These are phyloP conservation scores for Falco rusticolus DNA, from an alignment of 2,797 vertebrate species.

Conservation along the genomic window DNA sequence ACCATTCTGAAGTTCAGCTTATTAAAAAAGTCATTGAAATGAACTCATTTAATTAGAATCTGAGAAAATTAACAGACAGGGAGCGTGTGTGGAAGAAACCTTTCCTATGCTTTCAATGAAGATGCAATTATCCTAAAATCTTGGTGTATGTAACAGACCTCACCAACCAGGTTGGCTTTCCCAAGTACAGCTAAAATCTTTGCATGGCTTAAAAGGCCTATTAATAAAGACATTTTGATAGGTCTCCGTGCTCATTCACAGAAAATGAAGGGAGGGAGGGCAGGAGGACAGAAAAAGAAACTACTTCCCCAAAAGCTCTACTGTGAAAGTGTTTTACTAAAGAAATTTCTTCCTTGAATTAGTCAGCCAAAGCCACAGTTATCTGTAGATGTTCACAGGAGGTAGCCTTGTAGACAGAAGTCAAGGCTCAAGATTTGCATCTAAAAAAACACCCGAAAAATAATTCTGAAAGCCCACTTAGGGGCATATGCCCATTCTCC, in stretches of 20 bases:
- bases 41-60: constrained; percentile 8
- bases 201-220: neutral
- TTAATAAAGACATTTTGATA: neutral
- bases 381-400: neutral
- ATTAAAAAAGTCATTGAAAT: constrained; percentile 14
- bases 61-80: neutral
- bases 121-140: neutral
- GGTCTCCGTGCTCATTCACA: neutral
- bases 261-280: neutral
- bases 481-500: neutral
- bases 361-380: neutral
- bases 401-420: neutral
- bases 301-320: neutral
- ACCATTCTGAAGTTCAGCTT: constrained; percentile 14
- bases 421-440: neutral
- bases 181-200: neutral
- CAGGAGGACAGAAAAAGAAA: no score
- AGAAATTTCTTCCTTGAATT: neutral
- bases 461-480: neutral
- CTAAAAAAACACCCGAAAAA: neutral
- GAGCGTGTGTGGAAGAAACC: neutral
- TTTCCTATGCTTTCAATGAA: neutral
- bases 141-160: neutral
- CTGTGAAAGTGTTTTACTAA: neutral
- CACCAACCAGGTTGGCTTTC: neutral